Evolutionary conservation across 2,888 invertebrate species (phyloP).

Genomic region (Catocala fraxini): DNA sequence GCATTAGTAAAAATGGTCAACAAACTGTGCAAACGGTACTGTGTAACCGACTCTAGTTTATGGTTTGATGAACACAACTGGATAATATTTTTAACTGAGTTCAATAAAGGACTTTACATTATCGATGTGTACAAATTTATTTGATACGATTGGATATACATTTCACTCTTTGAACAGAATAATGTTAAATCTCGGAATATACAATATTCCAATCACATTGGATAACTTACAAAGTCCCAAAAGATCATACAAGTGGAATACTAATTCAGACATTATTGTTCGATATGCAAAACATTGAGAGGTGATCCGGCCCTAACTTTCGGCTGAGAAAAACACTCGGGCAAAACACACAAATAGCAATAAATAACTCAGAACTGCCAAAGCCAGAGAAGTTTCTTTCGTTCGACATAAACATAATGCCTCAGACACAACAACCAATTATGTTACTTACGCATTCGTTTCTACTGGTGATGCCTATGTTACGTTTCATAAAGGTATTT

Average conservation of each 20-base stretch:
- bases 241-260: conserved; percentile 14
- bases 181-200: neutral
- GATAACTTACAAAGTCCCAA: neutral
- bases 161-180: no score
- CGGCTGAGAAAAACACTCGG: conserved; percentile 35
- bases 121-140: no score
- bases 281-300: conserved; percentile 21
- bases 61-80: neutral
- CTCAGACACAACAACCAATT: conserved; percentile 47
- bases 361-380: conserved; percentile 52
- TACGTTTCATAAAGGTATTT: neutral
- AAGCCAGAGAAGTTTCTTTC: conserved; percentile 40
- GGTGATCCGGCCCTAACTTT: conserved; percentile 33
- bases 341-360: conserved; percentile 46
- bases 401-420: conserved; percentile 33
- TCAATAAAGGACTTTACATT: no score
- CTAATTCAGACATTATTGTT: conserved; percentile 16
- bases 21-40: conserved; percentile 12
- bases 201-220: neutral
- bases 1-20: conserved; percentile 46
- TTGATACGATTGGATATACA: no score
- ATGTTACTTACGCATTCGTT: conserved; percentile 6
- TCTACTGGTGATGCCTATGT: neutral
- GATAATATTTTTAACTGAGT: no score
- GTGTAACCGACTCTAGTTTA: neutral